Evolutionary conservation across 2,113 vertebrate species (phyloP), one percentile per base, ranked within the genome.

Genomic region (Crotophaga sulcirostris): DNA sequence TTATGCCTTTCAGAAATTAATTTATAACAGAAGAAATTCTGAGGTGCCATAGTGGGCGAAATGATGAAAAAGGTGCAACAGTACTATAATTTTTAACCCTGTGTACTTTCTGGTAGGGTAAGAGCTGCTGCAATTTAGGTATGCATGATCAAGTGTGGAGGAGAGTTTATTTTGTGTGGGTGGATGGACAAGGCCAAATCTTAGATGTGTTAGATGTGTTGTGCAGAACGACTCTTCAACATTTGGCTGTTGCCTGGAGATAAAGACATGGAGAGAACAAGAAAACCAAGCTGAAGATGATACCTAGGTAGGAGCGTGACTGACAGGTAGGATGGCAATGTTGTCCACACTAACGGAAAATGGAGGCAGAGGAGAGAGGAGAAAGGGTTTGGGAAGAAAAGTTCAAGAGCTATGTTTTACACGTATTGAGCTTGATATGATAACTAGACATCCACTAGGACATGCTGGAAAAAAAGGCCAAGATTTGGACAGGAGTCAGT

Each of bases 401-500:
- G 58, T 73, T 81, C 60, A 95, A 69, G 33, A 87, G 11, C 52
- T 77, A 42, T 60, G 42, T 75, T 92, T 92, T 70, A 55, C 38
- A 62, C 10, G 44, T 55, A 34, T 6, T 86, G 45, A 91, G 62
- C 62, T 79, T 89, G 40, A 83, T 93, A 55, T 95, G 89, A 80
- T 84, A 83, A 51, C 54, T 82, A 66, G 63, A 79, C 16, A 52
- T 91, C 40, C 25, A 55, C 29, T 19, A 80, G 51, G 34, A 96
- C 19, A 70, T 47, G 64, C 21, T 90, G 59, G 72, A 88, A 93
- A 84, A 56, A 70, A 26, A 70, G 83, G 40, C 23, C 34, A 84
- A 86, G 68, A 47, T 93, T 79, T 91, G 67, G 55, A 59, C 36
- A 85, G 75, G 55, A 96, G 59, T 93, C 67, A 91, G 45, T 80